Evolutionary conservation across 2,888 invertebrate genomes (phyloP).

Genomic region (Tipula confusa): DNA sequence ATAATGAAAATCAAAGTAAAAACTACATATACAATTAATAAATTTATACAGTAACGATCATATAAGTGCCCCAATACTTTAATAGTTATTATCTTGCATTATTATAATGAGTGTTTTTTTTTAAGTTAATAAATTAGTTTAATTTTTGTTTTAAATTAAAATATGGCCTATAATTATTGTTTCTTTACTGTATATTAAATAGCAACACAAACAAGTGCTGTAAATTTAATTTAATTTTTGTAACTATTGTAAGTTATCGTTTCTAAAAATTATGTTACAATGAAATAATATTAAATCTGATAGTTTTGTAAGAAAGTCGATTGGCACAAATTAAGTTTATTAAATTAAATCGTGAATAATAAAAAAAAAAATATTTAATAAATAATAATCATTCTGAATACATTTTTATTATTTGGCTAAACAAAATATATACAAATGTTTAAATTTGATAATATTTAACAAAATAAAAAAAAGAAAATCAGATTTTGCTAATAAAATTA

Average conservation of each 20-base stretch:
- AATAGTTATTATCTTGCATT: neutral
- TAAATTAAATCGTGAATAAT: neutral
- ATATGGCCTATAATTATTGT: neutral
- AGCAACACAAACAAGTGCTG: neutral
- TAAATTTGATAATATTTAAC: neutral
- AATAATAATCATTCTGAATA: conserved; percentile 16
- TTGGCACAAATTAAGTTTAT: neutral
- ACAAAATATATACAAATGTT: neutral
- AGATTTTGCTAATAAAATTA: neutral
- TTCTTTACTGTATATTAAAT: neutral
- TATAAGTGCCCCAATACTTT: conserved; percentile 12
- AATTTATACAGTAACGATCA: neutral
- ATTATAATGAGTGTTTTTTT: neutral
- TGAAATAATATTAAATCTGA: neutral
- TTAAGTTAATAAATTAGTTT: neutral
- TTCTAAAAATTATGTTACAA: neutral
- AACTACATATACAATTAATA: too few relatives aligned
- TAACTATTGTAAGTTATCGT: neutral
- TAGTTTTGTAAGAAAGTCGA: neutral
- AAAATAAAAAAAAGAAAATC: neutral
- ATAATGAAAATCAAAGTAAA: neutral
- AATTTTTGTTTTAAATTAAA: neutral
- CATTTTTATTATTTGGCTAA: neutral
- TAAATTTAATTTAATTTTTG: neutral
- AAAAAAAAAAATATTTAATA: too few relatives aligned